A percentile compares a stretch with the other conserved stretches of the same genome.
Conservation (phyloP, 2,888 invertebrate genomes). For the Tetropium fuscum region DNA sequence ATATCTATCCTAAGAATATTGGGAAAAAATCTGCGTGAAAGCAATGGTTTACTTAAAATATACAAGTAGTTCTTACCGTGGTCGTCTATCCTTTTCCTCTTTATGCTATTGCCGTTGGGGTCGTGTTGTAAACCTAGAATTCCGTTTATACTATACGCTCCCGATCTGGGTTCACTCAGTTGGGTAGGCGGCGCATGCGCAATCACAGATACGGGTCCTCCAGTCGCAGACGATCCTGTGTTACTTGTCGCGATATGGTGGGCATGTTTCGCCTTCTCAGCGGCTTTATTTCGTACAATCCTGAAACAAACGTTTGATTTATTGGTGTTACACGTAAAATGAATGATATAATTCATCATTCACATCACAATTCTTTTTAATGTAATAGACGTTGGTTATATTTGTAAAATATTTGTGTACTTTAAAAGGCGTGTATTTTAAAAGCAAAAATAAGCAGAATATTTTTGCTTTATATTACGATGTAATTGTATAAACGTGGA, state of each 20-base stretch:
- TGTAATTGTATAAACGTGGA: too few species aligned
- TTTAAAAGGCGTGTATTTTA: too few species aligned
- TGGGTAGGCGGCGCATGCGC: conserved; percentile 75
- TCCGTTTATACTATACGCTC: conserved; percentile 95
- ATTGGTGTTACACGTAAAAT: too few species aligned
- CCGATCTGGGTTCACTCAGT: conserved; percentile 71
- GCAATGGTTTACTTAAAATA: too few species aligned
- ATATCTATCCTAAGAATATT: too few species aligned
- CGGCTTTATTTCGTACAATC: conserved; percentile 97
- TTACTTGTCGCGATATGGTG: conserved; percentile 79
- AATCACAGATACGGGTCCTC: conserved; percentile 76
- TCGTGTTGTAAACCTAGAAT: conserved; percentile 88
- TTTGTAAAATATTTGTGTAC: too few species aligned
- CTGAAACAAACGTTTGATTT: conserved; percentile 75
- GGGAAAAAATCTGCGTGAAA: too few species aligned
- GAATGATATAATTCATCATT: too few species aligned
- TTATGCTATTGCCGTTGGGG: conserved; percentile 78
- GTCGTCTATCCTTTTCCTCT: conserved; percentile 87
- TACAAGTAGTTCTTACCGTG: conserved; percentile 84
- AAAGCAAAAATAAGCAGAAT: too few species aligned
- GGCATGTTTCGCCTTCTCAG: conserved; percentile 95
- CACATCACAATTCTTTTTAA: too few species aligned
- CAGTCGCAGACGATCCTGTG: conserved; percentile 65
- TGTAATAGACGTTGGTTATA: too few species aligned
- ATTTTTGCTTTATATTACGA: too few species aligned